Base-by-base conservation (phyloP, 37 sponge, comb jelly and placozoan genomes). In the Petrosia ficiformis region DNA sequence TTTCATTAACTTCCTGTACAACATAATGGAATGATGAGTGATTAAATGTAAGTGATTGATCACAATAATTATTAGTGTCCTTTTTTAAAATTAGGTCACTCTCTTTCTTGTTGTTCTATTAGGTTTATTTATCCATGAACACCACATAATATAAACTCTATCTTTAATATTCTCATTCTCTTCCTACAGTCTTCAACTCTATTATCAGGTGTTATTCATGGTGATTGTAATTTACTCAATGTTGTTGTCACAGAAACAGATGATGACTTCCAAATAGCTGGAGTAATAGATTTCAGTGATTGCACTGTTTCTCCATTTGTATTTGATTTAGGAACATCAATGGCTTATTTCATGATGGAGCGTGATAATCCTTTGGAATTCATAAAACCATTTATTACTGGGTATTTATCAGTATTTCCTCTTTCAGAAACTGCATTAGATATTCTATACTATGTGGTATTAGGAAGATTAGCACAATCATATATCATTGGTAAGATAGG, bases 231-330 rank as follows among this genome's bases (percentile, higher is more conserved):
- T 48, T 39, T 44, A 41, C 28, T 63, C 68, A 65, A 65, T 41
- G 52, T 81, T 3, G 32, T 81, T n/a, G 28, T 79, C 22, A 33
- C 2, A 2, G 3, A 22, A 63, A 21, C 1, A 1, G 44, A 60
- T 2, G 65, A 48, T 48, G 38, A 42, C 3, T 32, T 42, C 28
- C 26, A 30, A 0, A 39, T 68, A 4, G n/a, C 3, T 32, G 82
- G 70, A 5, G 26, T 81, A 42, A 73, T 81, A 11, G 82, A 81
- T 57, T 81, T 81, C 48, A 64, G 67, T 26, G 82, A 81, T 63
- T 65, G 75, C 37, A 42, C 65, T 25, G 34, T 37, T 16, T 32
- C 59, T 22, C 28, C 44, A 25, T 34, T 54, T 8, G 66, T 81
- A 19, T 81, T 73, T 42, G 75, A 81, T 56, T 74, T 81, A 25